phyloP scores from a whole-genome alignment of 2,888 invertebrate species.

The Amblyjoppa fuscipennis region DNA sequence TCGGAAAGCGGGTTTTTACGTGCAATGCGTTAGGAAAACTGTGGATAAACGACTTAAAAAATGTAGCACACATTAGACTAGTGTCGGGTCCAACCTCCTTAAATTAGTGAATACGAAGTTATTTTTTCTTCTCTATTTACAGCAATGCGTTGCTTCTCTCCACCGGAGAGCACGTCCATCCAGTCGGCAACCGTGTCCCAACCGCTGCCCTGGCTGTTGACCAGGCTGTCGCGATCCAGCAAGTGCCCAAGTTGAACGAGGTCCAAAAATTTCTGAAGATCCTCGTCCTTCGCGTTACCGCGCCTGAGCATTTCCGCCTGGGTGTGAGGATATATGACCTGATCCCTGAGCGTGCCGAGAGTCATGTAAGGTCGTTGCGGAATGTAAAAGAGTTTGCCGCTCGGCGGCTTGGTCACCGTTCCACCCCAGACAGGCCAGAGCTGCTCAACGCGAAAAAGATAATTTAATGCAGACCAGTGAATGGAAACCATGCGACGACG shows the following conservation, averaged over 20 bases:
- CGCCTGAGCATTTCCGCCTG: conserved; percentile 93
- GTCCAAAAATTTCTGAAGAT: conserved; percentile 91
- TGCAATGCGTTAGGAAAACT: too few relatives aligned
- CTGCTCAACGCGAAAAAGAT: conserved; percentile 78
- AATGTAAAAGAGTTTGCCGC: conserved; percentile 98
- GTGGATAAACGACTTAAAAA: too few relatives aligned
- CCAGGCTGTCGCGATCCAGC: conserved; percentile 90
- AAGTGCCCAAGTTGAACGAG: conserved; percentile 95
- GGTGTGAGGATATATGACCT: conserved; percentile 98
- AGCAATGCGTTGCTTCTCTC: conserved; percentile 99
- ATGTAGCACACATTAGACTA: too few relatives aligned
- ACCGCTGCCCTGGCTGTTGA: conserved; percentile 87
- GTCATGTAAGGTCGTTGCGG: conserved; percentile 99
- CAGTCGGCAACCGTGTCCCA: conserved; percentile 98
- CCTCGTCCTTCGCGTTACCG: conserved; percentile 91
- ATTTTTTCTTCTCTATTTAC: conserved; percentile 84
- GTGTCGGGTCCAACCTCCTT: not conserved
- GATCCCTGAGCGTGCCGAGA: conserved; percentile 96
- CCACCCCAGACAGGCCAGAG: conserved; percentile 99
- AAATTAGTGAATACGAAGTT: conserved; percentile 19
- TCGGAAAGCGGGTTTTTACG: too few relatives aligned
- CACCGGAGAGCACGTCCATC: conserved; percentile 99
- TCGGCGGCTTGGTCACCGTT: conserved; percentile 96
- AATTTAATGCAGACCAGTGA: conserved; percentile 24
- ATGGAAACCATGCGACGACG: not conserved